phyloP scores from a whole-genome alignment of 2,113 vertebrate species.

The Pedetes capensis region DNA sequence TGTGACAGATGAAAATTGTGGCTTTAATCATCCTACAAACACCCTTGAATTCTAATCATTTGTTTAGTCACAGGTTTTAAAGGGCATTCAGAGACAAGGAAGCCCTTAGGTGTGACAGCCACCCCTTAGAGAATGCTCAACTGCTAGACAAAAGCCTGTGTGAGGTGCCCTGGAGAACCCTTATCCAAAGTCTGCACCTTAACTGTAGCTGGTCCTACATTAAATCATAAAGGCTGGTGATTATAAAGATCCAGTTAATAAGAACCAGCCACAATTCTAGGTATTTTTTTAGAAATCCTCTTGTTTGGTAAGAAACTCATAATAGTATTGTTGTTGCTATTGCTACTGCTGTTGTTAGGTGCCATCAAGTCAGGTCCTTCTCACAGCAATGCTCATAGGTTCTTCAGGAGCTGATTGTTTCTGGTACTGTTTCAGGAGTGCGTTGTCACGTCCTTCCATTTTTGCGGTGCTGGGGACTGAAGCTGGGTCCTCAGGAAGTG shows the following conservation, averaged over 20 bases:
- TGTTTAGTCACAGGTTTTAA: background rate
- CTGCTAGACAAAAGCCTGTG: background rate
- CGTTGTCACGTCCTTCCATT: too few species aligned
- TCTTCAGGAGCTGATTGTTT: too few species aligned
- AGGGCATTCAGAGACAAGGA: background rate
- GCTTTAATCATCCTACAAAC: background rate
- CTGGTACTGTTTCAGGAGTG: too few species aligned
- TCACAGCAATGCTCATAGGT: too few species aligned
- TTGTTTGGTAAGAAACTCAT: background rate
- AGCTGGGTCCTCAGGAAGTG: too few species aligned
- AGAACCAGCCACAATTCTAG: background rate
- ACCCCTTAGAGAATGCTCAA: background rate
- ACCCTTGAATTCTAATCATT: background rate
- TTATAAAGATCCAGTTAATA: background rate
- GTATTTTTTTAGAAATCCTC: background rate
- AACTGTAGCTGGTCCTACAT: background rate
- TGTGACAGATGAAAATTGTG: background rate
- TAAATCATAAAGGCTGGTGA: background rate
- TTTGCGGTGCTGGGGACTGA: too few species aligned
- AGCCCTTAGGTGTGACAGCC: background rate
- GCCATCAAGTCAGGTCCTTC: too few species aligned
- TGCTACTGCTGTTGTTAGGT: too few species aligned
- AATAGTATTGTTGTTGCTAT: background rate
- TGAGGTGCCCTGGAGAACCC: background rate
- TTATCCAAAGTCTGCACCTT: background rate